A percentile compares a stretch with the other conserved stretches of the same genome.
These are phyloP conservation scores for Epicampocera succincta DNA, from an alignment of 2,888 invertebrate species.

Conservation along the genomic window DNA sequence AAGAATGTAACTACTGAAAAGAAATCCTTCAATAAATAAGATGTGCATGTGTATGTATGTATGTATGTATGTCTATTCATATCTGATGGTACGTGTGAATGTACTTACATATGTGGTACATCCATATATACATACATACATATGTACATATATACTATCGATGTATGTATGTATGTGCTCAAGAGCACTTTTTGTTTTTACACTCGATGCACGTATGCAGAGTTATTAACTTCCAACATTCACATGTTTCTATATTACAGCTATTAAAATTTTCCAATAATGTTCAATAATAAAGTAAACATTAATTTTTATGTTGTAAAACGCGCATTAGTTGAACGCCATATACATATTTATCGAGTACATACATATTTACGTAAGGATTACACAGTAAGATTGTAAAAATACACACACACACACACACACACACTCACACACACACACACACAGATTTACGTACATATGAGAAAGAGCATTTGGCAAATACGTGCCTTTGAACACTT, in stretches of 20 bases:
- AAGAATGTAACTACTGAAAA: no score
- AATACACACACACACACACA: background rate
- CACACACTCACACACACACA: background rate
- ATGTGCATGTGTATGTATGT: background rate
- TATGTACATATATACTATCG: no score
- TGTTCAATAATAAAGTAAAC: slow-evolving; percentile 73
- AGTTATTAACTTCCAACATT: slow-evolving; percentile 42
- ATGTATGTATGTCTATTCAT: background rate
- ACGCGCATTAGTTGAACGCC: slow-evolving; percentile 15
- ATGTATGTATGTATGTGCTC: background rate
- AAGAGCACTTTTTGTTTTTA: slow-evolving; percentile 19
- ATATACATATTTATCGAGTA: background rate
- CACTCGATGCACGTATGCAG: slow-evolving; percentile 43
- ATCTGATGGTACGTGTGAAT: no score
- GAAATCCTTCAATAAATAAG: no score
- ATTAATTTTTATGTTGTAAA: slow-evolving; percentile 72
- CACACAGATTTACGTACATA: background rate
- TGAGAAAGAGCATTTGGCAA: slow-evolving; percentile 17
- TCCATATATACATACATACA: no score
- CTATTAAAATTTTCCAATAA: slow-evolving; percentile 73
- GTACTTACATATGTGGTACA: no score
- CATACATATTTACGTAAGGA: background rate
- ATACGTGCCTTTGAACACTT: slow-evolving; percentile 49
- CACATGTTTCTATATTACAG: slow-evolving; percentile 52
- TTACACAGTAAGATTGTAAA: background rate